Evolutionary conservation across 2,888 invertebrate genomes (phyloP), one percentile per base, ranked within the genome.

Genomic region (Acrobasis consociella): DNA sequence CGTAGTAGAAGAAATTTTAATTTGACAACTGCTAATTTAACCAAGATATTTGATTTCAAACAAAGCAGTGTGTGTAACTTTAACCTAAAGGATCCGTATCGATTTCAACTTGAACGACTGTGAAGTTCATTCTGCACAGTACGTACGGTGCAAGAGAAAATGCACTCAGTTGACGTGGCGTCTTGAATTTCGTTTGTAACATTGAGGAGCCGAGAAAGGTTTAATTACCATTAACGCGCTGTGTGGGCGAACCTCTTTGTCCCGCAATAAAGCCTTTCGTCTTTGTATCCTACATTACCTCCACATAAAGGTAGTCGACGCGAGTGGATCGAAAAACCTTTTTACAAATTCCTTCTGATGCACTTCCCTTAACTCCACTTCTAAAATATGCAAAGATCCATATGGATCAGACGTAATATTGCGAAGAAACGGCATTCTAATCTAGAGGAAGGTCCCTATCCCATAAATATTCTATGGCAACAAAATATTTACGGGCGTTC

Each of bases 391-490:
- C 85, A 89, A 77, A 80, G 69, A 75, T 76, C 77, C 79, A 81
- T 84, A 85, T 77, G 81, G 75, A 78, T 72, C 71, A 75, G 73
- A 80, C 80, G 79, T 78, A 82, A 83, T 82, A 80, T 81, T 81
- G 81, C 79, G 78, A 82, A 84, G 83, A 85, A 86, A 90, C 81
- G 83, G 81, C 83, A 82, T 87, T 86, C 85, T 89, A 87, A 89
- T 89, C 87, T 87, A 77, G 73, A 74, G 72, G 73, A 74, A 77
- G 77, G 80, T 79, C 82, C 81, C 80, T 78, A 69, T 70, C 75
- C 76, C 78, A 87, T 91, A 87, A 91, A 91, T 91, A 89, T 90
- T 91, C 77, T 75, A 88, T 85, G 71, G 76, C 73, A 74, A 79
- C 82, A 79, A 86, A 86, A 88, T 87, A 83, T 87, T 85, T 83